Evolutionary conservation across 2,888 invertebrate species (phyloP).

Genomic region (Pachydiplax longipennis): DNA sequence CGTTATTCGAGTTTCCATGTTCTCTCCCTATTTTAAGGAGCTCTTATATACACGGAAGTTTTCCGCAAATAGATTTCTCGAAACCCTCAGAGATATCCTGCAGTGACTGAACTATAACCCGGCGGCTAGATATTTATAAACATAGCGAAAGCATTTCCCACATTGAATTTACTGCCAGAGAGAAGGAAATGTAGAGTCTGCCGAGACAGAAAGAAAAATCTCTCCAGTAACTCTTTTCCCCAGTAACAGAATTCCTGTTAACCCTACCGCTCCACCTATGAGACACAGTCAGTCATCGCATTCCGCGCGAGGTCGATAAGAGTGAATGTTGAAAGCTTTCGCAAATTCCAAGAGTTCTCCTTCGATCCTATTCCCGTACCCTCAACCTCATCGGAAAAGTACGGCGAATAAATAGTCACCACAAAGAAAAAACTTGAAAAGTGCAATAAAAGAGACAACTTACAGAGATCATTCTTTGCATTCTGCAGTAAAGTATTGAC

Average conservation of each 20-base stretch:
- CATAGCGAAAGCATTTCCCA: neutral
- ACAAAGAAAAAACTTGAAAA: neutral
- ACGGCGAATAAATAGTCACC: neutral
- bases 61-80: too few species aligned
- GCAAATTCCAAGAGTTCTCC: neutral
- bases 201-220: neutral
- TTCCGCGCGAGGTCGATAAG: neutral
- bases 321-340: neutral
- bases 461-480: too few species aligned
- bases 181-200: constrained; percentile 7
- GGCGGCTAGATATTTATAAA: too few species aligned
- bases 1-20: too few species aligned
- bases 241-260: neutral
- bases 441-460: neutral
- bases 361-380: neutral
- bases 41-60: too few species aligned
- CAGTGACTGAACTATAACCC: too few species aligned
- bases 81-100: too few species aligned
- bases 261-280: constrained; percentile 12
- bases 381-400: neutral
- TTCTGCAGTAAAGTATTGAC: too few species aligned
- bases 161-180: constrained; percentile 10
- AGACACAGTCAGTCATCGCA: neutral
- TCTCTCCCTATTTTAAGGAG: too few species aligned
- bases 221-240: neutral